Conservation (phyloP, 2,888 invertebrate species). For the Drosophila pseudotakahashii region DNA sequence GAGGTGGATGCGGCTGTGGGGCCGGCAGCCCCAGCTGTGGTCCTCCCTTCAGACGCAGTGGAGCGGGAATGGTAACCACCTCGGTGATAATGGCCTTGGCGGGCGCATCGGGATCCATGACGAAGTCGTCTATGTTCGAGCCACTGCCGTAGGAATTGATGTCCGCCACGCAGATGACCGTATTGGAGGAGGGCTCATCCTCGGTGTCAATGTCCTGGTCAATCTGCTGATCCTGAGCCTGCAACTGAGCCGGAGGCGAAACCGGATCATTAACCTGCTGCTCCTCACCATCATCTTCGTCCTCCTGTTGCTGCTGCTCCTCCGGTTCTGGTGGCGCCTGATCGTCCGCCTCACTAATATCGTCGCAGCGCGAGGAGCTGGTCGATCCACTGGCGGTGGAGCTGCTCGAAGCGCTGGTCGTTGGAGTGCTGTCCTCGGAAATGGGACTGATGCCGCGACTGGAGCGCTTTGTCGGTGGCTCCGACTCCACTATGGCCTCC, state of each 20-base stretch:
- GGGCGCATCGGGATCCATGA: conserved; percentile 28
- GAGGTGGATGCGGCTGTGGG: not conserved
- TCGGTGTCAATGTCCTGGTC: conserved; percentile 33
- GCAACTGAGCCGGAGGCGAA: not conserved
- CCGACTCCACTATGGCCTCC: conserved; percentile 6
- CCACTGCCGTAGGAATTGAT: conserved; percentile 4
- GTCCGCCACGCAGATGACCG: conserved; percentile 52
- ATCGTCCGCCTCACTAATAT: conserved; percentile 21
- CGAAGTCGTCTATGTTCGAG: conserved; percentile 4
- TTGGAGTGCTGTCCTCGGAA: conserved; percentile 16
- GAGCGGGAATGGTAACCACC: conserved; percentile 34
- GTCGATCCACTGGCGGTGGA: conserved; percentile 5
- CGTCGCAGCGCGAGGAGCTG: conserved; percentile 19
- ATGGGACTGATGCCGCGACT: conserved; percentile 20
- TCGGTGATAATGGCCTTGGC: conserved; percentile 29
- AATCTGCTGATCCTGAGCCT: not conserved
- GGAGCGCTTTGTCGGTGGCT: conserved; percentile 11
- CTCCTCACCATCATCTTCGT: not conserved
- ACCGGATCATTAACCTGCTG: not conserved
- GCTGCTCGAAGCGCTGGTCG: conserved; percentile 11
- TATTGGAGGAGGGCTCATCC: conserved; percentile 52
- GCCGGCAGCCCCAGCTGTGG: not conserved
- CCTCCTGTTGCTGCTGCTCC: not conserved
- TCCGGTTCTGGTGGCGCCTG: not conserved
- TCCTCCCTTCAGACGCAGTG: conserved; percentile 5